These are phyloP conservation scores for Austrolebias charrua DNA, from an alignment of 2,797 vertebrate species.

Conservation along the genomic window DNA sequence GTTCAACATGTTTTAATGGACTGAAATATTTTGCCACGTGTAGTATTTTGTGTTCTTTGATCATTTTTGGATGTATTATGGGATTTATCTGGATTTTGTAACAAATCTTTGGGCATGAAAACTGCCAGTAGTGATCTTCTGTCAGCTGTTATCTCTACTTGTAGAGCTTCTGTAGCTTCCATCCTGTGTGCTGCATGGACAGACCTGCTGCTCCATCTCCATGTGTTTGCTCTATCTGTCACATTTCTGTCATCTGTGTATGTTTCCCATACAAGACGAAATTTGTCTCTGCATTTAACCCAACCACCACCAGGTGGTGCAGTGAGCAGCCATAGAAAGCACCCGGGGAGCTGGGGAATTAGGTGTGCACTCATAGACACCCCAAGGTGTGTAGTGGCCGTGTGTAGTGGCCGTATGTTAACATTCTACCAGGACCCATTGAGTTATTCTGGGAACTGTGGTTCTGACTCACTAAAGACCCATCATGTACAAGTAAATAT, in stretches of 20 bases:
- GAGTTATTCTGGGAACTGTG: constrained; percentile 78
- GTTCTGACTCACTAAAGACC: constrained; percentile 89
- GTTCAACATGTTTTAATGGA: constrained; percentile 15
- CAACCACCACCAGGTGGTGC: no score
- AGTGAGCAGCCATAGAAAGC: no score
- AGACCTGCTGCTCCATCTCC: constrained; percentile 68
- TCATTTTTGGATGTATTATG: constrained; percentile 24
- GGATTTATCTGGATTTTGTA: constrained; percentile 73
- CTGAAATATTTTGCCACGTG: constrained; percentile 13
- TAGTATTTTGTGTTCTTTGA: constrained; percentile 6
- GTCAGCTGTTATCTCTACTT: constrained; percentile 83
- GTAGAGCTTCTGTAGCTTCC: constrained; percentile 79
- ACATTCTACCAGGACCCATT: constrained; percentile 41
- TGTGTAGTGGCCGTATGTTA: no score
- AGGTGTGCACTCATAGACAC: no score
- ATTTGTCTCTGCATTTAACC: no score
- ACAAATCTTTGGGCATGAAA: constrained; percentile 80
- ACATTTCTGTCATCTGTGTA: no score
- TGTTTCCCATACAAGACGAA: no score
- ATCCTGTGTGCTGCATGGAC: constrained; percentile 86
- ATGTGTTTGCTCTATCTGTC: constrained; percentile 84
- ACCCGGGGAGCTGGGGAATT: no score
- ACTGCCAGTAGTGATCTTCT: constrained; percentile 82
- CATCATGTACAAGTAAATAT: constrained; percentile 80
- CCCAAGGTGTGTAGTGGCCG: no score